Conservation (phyloP, 2,113 vertebrate species). For the Brachypodius melanocephalos region DNA sequence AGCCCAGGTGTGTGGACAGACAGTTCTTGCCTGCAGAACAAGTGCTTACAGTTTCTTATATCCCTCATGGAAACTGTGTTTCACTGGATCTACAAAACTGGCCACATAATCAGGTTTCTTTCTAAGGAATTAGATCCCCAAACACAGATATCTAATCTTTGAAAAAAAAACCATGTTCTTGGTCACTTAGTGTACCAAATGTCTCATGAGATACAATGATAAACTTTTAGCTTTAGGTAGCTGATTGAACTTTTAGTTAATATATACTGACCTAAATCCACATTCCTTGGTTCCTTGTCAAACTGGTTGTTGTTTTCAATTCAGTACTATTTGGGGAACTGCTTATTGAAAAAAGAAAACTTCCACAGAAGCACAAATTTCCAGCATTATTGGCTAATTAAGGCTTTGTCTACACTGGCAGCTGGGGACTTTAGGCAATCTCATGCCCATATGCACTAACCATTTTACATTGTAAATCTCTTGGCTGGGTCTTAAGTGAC, state of each 20-base stretch:
- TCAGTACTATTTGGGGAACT: background rate
- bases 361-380: conserved; percentile 41
- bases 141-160: background rate
- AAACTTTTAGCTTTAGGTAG: conserved; percentile 19
- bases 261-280: conserved; percentile 5
- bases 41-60: background rate
- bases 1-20: background rate
- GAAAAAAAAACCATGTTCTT: background rate
- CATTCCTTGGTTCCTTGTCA: background rate
- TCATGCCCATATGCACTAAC: conserved; percentile 62
- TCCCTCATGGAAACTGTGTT: background rate
- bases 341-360: conserved; percentile 41
- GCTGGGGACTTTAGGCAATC: conserved; percentile 66
- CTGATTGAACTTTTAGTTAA: conserved; percentile 20
- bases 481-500: conserved; percentile 67
- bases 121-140: background rate
- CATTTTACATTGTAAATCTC: conserved; percentile 71
- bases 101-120: background rate
- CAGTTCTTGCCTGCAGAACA: background rate
- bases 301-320: conserved; percentile 1
- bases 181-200: background rate
- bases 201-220: background rate
- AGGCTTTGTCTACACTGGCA: conserved; percentile 51
- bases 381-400: conserved; percentile 60
- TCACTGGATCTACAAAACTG: background rate